Base-by-base conservation (phyloP, 1,140 invertebrate genomes). In the Subanguina moxae region DNA sequence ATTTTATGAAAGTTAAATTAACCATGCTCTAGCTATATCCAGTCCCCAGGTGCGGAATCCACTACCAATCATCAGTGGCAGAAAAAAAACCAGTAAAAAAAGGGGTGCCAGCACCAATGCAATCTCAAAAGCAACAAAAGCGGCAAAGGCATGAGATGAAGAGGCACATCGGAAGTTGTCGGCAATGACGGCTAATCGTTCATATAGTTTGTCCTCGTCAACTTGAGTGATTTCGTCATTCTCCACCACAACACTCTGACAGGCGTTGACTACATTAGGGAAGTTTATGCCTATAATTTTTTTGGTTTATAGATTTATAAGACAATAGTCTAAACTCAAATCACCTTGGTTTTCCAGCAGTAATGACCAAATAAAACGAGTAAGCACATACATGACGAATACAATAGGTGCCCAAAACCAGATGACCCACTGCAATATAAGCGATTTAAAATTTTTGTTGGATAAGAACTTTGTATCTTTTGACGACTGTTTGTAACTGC, bases 21-120 rank as follows among this genome's bases (percentile, higher is more conserved):
- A 71, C 69, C 69, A 71, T 27, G 69, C 69, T 15, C 69, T 67
- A 11, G 67, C 67, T n/a, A 71, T 71, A 46, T 71, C 69, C 9
- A 71, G 30, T 13, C 69, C 69, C 69, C 69, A 71, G 8, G 64
- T 43, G 0, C 69, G 69, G 21, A 70, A 71, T 56, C 59, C 56
- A 21, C 42, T 45, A 30, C 69, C 69, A 58, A 71, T 62, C 69
- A 71, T 62, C 13, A 71, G 32, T 15, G 69, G 69, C 8, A 71
- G 38, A 28, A 71, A 56, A 38, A 71, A 67, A 1, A 71, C 1
- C 42, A 71, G 30, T 15, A 71, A 57, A n/a, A 71, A 19, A 28
- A 71, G 57, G 5, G 69, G 69, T 23, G 69, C 67, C 25, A 62
- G n/a, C 3, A 71, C 68, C 70, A 71, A 45, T 17, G 66, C 28